phyloP scores from a whole-genome alignment of 1,140 invertebrate species.

The Marisa cornuarietis region DNA sequence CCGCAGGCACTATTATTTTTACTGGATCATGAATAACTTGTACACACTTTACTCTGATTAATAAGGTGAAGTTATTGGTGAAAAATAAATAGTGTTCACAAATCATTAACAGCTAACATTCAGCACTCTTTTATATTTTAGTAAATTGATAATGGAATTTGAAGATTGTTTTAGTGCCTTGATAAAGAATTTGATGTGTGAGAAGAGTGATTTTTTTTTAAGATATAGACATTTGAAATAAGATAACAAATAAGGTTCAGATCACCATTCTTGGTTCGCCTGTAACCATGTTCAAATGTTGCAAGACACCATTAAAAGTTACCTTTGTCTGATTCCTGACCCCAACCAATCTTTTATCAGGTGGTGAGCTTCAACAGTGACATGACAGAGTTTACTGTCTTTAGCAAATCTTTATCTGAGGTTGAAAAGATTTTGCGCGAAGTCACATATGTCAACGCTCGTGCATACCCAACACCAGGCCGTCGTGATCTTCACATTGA shows the following conservation, averaged over 20 bases:
- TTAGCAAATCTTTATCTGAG: constrained; percentile 88
- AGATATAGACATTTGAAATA: too few relatives aligned
- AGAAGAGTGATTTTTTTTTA: too few relatives aligned
- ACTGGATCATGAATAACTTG: too few relatives aligned
- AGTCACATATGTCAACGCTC: constrained; percentile 89
- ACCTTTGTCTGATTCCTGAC: not conserved
- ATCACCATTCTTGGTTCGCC: not conserved
- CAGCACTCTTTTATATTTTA: too few relatives aligned
- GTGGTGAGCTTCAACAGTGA: constrained; percentile 69
- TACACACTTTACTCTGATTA: too few relatives aligned
- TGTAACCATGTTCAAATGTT: not conserved
- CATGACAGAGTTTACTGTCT: constrained; percentile 88
- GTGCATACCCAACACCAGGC: constrained; percentile 91
- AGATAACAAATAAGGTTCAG: not conserved
- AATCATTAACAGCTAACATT: too few relatives aligned
- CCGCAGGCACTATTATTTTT: too few relatives aligned
- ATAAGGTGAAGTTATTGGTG: too few relatives aligned
- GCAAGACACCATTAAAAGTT: not conserved
- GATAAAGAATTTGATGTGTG: too few relatives aligned
- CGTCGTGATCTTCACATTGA: constrained; percentile 78
- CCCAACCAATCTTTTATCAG: constrained; percentile 65
- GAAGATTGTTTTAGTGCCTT: too few relatives aligned
- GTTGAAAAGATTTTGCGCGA: constrained; percentile 86
- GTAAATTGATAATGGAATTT: too few relatives aligned
- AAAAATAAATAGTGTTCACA: too few relatives aligned